Conservation (phyloP, 2,888 invertebrate species). For the Apotomis turbidana region DNA sequence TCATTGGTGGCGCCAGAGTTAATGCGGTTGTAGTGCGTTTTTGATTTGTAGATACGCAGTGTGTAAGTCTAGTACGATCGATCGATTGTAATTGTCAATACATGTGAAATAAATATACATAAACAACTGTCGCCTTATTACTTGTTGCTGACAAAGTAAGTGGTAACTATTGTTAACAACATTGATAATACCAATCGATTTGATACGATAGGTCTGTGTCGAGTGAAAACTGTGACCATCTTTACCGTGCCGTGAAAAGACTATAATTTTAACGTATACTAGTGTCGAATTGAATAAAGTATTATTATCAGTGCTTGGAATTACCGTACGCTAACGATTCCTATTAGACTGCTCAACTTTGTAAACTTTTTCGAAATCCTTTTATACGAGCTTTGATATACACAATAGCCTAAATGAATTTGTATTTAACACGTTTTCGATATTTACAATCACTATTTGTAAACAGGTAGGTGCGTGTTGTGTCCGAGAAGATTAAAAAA, state of each 20-base stretch:
- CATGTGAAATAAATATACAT: too few species aligned
- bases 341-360: conserved; percentile 57
- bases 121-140: too few species aligned
- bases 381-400: conserved; percentile 42
- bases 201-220: background rate
- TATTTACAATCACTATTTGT: conserved; percentile 35
- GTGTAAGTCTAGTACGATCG: too few species aligned
- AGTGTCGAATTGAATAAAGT: conserved; percentile 39
- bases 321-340: conserved; percentile 52
- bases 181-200: background rate
- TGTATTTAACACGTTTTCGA: conserved; percentile 31
- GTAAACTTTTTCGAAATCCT: conserved; percentile 41
- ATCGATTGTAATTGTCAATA: too few species aligned
- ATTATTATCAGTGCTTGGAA: conserved; percentile 52
- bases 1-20: too few species aligned
- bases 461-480: conserved; percentile 38
- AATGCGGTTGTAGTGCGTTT: too few species aligned
- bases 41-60: too few species aligned
- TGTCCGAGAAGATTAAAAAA: conserved; percentile 29
- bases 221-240: conserved; percentile 3
- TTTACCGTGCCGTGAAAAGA: conserved; percentile 23
- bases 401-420: conserved; percentile 37
- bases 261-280: conserved; percentile 28
- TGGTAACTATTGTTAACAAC: background rate
- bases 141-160: too few species aligned